Base-by-base conservation (phyloP, 2,797 vertebrate genomes). In the Gymnodraco acuticeps region DNA sequence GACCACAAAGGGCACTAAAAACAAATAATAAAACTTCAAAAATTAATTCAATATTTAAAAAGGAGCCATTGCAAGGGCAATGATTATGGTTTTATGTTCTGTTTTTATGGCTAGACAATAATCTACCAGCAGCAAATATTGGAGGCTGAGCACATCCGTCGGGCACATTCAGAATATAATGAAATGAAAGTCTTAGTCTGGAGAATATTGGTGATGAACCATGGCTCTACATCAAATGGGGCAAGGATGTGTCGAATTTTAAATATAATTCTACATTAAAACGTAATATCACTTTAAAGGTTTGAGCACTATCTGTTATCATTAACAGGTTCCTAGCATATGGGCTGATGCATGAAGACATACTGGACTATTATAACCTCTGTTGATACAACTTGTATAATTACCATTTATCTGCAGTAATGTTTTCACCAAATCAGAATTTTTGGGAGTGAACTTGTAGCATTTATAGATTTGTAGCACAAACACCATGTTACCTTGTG, bases 31-130 rank as follows among this genome's bases (percentile, higher is more conserved):
- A 62, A 73, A 80, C 47, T 66, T 62, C 31, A 42, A 62, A 62
- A 55, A 79, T 79, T 31, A 58, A 77, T 75, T 73, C 47, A 70
- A 56, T 71, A 58, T 70, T 75, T 67, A 42, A 74, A 64, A 19
- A 10, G 19, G 7, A 70, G 38, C 15, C 23, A 61, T 16, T 31
- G 17, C 19, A 51, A 51, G 23, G 59, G 16, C 12, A 38, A 55
- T 10, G 6, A 51, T 38, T 53, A 9, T 45, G 17, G 8, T 58
- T 42, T 71, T 64, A 42, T 52, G 47, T 23, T 54, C 46, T 33
- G 14, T 31, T 64, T 70, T 38, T 38, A 38, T 38, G 11, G 16
- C 7, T 43, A 17, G 63, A 53, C 48, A 63, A 41, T 74, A 71
- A 62, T 52, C 20, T 68, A 43, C 27, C 38, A 60, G 46, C 55